Conservation (phyloP, 2,113 vertebrate genomes). For the Haplotaxodon microlepis region DNA sequence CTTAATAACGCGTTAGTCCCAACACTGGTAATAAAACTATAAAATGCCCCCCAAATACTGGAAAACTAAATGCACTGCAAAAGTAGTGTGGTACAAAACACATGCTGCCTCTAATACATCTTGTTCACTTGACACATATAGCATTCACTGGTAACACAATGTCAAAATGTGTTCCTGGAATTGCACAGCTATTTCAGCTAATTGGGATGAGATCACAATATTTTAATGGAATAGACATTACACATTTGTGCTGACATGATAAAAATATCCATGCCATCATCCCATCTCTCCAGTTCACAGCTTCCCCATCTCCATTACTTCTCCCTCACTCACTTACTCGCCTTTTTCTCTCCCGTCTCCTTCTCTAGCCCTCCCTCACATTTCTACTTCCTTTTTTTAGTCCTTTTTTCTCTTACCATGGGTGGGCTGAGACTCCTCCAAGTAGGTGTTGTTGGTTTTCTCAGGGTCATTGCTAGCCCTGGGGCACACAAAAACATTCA, state of each 20-base stretch:
- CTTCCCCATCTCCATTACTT: neutral
- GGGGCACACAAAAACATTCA: constrained; percentile 36
- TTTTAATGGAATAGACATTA: constrained; percentile 18
- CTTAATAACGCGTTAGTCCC: too few species aligned
- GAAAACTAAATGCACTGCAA: neutral
- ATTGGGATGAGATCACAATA: constrained; percentile 9
- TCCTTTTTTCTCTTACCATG: constrained; percentile 76
- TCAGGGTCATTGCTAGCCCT: constrained; percentile 88
- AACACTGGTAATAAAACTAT: neutral
- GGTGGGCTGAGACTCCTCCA: constrained; percentile 83
- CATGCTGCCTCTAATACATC: neutral
- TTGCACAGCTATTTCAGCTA: constrained; percentile 6
- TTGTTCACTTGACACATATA: neutral
- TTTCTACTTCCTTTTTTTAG: neutral
- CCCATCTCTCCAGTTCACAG: neutral
- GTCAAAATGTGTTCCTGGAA: constrained; percentile 5
- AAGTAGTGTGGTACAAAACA: neutral
- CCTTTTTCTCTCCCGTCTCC: neutral
- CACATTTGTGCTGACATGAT: constrained; percentile 25
- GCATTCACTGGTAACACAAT: neutral
- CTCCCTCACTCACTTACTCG: neutral
- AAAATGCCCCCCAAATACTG: neutral
- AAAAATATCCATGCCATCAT: constrained; percentile 21
- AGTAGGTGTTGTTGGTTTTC: constrained; percentile 86
- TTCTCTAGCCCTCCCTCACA: neutral